Evolutionary conservation across 35 echinoderm and acorn worm species (phyloP), one percentile per base, ranked within the genome.

Genomic region (Lytechinus pictus): DNA sequence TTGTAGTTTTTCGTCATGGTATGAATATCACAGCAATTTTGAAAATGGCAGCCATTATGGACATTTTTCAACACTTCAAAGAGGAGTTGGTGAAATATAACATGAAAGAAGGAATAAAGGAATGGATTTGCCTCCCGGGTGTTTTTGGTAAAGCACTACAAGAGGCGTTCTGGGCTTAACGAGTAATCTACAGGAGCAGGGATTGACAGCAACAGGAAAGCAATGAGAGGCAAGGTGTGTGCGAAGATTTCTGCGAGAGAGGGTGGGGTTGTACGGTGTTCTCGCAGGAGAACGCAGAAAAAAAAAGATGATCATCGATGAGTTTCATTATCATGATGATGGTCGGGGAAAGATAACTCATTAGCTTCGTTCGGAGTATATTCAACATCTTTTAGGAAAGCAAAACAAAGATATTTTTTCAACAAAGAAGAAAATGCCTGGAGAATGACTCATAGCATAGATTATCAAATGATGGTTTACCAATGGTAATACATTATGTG

Each of bases 121-220:
- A 93, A 57, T 9, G 53, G 28, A 54, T 10, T 55, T 55, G 55
- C 54, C 54, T 54, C 92, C 92, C 92, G 54, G 92, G 92, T 53
- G 55, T 12, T 93, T 79, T 93, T 54, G 92, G 92, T 93, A 93
- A 93, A 93, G 92, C 92, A 21, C 54, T 57, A 93, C 27, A 57
- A 93, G 53, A 93, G 92, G 92, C 92, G 92, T 93, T 93, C 92
- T 55, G 9, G 92, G 53, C 92, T 93, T 93, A 55, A 57, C 88
- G 53, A 54, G 92, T 93, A 93, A 93, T 93, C 92, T 93, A 57
- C 92, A 24, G 92, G 92, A 57, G 92, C 13, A 24, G 53, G 21
- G 54, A 93, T 93, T 93, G 92, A 93, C 92, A 93, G 92, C 92
- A 93, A 93, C 92, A 93, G 92, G 54, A 57, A 54, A 93, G 92